Conservation (phyloP, 2,888 invertebrate genomes). For the Invenusta paracnida region DNA sequence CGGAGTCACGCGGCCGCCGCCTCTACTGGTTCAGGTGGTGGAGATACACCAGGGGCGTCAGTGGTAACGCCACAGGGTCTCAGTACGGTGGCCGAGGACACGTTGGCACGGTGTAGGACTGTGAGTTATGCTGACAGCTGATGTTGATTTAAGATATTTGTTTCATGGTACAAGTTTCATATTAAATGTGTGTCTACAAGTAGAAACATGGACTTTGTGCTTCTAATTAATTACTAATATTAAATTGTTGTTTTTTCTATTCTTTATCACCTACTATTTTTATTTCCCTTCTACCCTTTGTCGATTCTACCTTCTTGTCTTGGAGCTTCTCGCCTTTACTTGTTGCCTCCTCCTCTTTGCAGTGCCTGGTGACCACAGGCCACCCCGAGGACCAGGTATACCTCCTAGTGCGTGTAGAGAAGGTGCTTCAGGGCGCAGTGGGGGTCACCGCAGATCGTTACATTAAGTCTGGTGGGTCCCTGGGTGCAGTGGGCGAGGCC, state of each 20-base stretch:
- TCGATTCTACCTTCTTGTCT: neutral
- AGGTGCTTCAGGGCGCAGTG: conserved; percentile 78
- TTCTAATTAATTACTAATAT: no score
- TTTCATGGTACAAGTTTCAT: no score
- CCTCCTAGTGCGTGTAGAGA: conserved; percentile 84
- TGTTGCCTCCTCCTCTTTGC: neutral
- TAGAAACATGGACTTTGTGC: no score
- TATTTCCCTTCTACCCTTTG: no score
- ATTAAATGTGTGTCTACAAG: neutral
- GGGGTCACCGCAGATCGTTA: conserved; percentile 80
- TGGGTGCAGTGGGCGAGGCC: conserved; percentile 65
- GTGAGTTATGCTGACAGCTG: conserved; percentile 21
- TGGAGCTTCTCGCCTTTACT: neutral
- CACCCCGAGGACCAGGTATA: conserved; percentile 71
- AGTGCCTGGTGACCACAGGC: conserved; percentile 1
- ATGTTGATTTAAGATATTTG: no score
- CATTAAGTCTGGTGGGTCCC: conserved; percentile 65
- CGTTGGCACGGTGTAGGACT: neutral
- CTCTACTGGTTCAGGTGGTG: neutral
- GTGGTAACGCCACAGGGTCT: conserved; percentile 14
- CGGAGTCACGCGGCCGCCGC: neutral
- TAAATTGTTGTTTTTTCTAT: no score
- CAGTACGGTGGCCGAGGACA: neutral
- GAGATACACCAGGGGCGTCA: neutral
- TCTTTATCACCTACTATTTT: no score